Percentiles rank a stretch among this genome's conserved stretches.
phyloP scores from a whole-genome alignment of 2,797 vertebrate species.

The Streptopelia turtur region DNA sequence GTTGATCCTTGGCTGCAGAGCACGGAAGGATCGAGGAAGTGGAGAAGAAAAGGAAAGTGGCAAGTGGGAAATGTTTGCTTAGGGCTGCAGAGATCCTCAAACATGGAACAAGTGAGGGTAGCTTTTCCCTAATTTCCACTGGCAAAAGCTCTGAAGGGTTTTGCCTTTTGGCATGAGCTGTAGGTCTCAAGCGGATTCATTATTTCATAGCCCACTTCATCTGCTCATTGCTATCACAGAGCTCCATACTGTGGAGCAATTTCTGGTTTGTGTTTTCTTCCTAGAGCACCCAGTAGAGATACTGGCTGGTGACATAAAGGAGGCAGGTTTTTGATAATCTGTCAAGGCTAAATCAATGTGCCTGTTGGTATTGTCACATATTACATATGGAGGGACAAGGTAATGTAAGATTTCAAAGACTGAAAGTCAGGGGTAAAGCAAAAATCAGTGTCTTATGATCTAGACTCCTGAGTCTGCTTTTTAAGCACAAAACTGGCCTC shows the following conservation, averaged over 20 bases:
- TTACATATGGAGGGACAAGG: background rate
- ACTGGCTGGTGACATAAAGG: background rate
- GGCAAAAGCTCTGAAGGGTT: background rate
- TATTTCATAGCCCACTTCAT: background rate
- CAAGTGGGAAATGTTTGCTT: background rate
- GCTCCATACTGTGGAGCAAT: background rate
- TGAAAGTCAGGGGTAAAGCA: background rate
- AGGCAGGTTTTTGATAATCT: background rate
- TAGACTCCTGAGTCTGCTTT: background rate
- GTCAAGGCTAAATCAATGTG: background rate
- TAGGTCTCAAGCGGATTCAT: background rate
- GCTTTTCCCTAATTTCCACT: background rate
- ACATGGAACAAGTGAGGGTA: background rate
- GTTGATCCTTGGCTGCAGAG: background rate
- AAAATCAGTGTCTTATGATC: background rate
- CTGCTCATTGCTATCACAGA: background rate
- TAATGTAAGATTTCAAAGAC: background rate
- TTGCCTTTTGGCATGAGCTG: background rate
- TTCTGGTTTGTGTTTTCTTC: background rate
- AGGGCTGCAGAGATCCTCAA: background rate
- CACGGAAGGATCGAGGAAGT: background rate
- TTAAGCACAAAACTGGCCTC: background rate
- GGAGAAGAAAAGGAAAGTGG: background rate
- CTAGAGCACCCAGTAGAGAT: background rate
- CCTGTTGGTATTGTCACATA: background rate